Conservation (phyloP, 2,888 invertebrate genomes). For the Oxycera nigricornis region DNA sequence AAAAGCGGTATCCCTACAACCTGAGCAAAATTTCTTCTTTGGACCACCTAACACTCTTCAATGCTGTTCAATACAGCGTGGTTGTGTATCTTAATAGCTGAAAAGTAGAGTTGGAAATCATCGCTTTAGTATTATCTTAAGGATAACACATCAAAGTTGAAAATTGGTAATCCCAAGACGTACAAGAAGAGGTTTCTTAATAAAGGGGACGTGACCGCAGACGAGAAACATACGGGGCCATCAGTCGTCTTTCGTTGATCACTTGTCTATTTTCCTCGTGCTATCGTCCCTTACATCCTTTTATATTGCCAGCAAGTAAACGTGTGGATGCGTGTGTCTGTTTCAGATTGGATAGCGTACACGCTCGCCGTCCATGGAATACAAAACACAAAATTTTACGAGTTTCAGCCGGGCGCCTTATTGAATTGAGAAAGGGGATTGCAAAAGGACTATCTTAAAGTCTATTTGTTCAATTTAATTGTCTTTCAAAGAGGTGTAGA, state of each 20-base stretch:
- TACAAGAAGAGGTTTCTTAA: constrained; percentile 47
- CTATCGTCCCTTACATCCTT: not conserved
- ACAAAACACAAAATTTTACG: constrained; percentile 43
- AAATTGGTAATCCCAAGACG: constrained; percentile 48
- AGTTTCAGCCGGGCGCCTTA: constrained; percentile 24
- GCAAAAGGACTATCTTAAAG: constrained; percentile 43
- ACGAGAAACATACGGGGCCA: constrained; percentile 43
- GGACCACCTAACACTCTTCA: constrained; percentile 3
- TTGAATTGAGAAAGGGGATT: constrained; percentile 18
- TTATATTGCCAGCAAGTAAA: not conserved
- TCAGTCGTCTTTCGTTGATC: constrained; percentile 6
- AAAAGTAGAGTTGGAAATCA: constrained; percentile 42
- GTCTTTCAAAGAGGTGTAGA: constrained; percentile 38
- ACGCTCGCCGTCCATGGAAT: constrained; percentile 35
- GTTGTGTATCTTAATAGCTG: constrained; percentile 5
- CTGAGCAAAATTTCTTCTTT: not conserved
- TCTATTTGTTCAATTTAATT: constrained; percentile 47
- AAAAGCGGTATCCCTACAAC: constrained; percentile 38
- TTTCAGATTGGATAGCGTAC: constrained; percentile 42
- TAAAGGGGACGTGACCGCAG: constrained; percentile 48
- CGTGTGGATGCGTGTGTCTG: not conserved
- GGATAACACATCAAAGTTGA: constrained; percentile 48
- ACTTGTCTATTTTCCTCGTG: too few species aligned
- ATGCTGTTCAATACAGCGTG: not conserved
- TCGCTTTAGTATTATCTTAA: constrained; percentile 47